These are phyloP conservation scores for Meloe dianella DNA, from an alignment of 2,888 invertebrate species.

Conservation along the genomic window DNA sequence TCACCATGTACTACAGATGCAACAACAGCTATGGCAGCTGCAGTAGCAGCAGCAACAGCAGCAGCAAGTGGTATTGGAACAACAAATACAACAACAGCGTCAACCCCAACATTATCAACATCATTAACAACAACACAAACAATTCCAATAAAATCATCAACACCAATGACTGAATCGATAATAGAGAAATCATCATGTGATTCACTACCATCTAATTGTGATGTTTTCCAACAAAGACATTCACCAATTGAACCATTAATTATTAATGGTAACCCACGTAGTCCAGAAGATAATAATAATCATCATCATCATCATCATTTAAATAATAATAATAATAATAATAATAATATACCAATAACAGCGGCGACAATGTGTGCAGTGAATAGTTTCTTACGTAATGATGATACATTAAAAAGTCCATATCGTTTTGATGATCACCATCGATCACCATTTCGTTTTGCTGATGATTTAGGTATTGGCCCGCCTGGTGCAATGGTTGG, in stretches of 20 bases:
- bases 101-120: not conserved
- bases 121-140: slow-evolving; percentile 35
- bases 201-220: not conserved
- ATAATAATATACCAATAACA: slow-evolving; percentile 61
- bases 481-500: slow-evolving; percentile 84
- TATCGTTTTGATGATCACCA: slow-evolving; percentile 82
- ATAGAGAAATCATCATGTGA: slow-evolving; percentile 34
- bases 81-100: slow-evolving; percentile 40
- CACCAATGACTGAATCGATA: slow-evolving; percentile 36
- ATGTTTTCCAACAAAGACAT: slow-evolving; percentile 34
- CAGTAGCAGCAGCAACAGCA: slow-evolving; percentile 49
- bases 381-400: slow-evolving; percentile 57
- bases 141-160: slow-evolving; percentile 39
- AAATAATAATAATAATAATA: slow-evolving; percentile 54
- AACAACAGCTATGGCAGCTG: slow-evolving; percentile 50
- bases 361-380: slow-evolving; percentile 61
- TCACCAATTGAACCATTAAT: slow-evolving; percentile 48
- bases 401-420: slow-evolving; percentile 67
- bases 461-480: slow-evolving; percentile 75
- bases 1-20: slow-evolving; percentile 50
- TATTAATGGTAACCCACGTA: slow-evolving; percentile 63
- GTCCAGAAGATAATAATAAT: slow-evolving; percentile 59
- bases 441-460: slow-evolving; percentile 79
- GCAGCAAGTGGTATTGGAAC: slow-evolving; percentile 26
- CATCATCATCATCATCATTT: slow-evolving; percentile 62